Evolutionary conservation across 2,113 vertebrate species (phyloP).

Genomic region (Ariopsis seemanni): DNA sequence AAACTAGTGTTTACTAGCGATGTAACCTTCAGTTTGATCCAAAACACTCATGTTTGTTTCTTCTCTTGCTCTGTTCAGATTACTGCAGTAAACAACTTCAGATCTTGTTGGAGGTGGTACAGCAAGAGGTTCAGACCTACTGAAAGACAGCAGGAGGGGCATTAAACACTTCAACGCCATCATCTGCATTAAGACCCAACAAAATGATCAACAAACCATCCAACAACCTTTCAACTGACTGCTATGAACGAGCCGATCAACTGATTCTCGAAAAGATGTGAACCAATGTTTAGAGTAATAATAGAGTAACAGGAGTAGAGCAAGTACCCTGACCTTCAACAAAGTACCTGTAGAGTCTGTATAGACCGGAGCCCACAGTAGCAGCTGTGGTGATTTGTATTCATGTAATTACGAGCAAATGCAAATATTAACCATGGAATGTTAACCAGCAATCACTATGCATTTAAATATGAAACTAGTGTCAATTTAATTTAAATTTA

Average conservation of each 20-base stretch:
- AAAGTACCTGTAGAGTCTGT: neutral
- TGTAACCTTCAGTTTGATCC: neutral
- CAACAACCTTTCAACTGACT: neutral
- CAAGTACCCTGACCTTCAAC: neutral
- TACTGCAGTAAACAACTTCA: conserved; percentile 66
- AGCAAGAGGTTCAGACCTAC: conserved; percentile 73
- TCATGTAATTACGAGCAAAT: neutral
- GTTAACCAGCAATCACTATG: neutral
- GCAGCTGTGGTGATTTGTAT: neutral
- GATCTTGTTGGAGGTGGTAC: conserved; percentile 73
- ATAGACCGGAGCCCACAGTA: neutral
- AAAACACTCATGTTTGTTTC: neutral
- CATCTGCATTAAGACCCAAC: neutral
- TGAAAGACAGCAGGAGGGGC: conserved; percentile 51
- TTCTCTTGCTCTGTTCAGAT: conserved; percentile 56
- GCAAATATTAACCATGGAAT: neutral
- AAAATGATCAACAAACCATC: neutral
- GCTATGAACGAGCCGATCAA: neutral
- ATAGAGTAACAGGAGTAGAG: neutral
- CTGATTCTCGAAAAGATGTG: neutral
- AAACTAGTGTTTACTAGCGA: neutral
- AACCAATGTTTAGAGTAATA: neutral
- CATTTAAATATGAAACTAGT: neutral
- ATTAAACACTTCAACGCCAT: neutral
- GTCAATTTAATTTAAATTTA: neutral